Base-by-base conservation (phyloP, 2,888 invertebrate genomes). In the Emesis furor region DNA sequence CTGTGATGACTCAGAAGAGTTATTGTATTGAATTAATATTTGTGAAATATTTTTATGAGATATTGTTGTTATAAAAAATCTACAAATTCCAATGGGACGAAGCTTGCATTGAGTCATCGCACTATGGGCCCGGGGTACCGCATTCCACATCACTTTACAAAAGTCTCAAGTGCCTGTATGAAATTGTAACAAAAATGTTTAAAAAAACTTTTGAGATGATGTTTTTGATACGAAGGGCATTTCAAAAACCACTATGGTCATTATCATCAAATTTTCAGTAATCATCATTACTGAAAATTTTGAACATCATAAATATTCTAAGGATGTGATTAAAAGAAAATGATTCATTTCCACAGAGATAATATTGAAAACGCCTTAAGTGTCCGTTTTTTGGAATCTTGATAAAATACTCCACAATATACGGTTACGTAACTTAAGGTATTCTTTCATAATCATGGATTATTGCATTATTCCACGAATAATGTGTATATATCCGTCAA, bases 61-160 rank as follows among this genome's bases (percentile, higher is more conserved):
- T 71, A 73, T 71, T 59, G n/a, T 76, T 39, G 32, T 76, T 81
- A 67, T 78, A 76, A 67, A 42, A 42, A 3, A 91, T n/a, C 81
- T 84, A 86, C 86, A 84, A 88, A 93, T 92, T 94, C 94, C 92
- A 91, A 94, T 93, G 94, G 94, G 96, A 96, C 95, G 94, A 96
- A 96, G 96, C 94, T 96, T 96, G 96, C 96, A 96, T 96, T 96
- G 96, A 96, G 96, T 96, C 96, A 96, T 96, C 96, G 96, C 96
- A 96, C 96, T 96, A 96, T 96, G 94, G 94, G 93, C 93, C 93
- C 91, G 93, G 93, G 93, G 92, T 88, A 90, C 92, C 92, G 92
- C 91, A 68, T 68, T 76, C 37, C 12, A 55, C 51, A 35, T 68
- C 7, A 39, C 14, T 24, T 14, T 46, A 46, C 42, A 46, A 46